Conservation (phyloP, 2,888 invertebrate genomes). For the Apamea monoglypha region DNA sequence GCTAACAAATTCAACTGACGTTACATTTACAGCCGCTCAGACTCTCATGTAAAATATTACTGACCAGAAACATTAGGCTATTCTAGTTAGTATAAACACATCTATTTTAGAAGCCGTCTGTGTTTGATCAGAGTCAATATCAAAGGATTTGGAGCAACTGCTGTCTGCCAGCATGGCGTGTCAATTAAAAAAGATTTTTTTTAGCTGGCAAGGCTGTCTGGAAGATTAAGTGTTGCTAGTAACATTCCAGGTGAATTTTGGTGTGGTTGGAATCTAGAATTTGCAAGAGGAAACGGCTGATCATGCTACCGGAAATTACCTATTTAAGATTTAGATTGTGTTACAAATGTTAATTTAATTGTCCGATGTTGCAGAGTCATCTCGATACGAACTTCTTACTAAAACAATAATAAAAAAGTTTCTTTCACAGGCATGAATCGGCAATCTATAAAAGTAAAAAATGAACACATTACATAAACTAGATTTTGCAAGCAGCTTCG, state of each 20-base stretch:
- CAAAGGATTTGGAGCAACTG: slow-evolving; percentile 66
- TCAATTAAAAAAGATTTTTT: slow-evolving; percentile 64
- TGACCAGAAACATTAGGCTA: slow-evolving; percentile 50
- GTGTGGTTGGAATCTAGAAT: neutral
- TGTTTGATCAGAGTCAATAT: slow-evolving; percentile 70
- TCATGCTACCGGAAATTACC: neutral
- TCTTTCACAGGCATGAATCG: slow-evolving; percentile 26
- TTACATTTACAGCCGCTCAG: slow-evolving; percentile 30
- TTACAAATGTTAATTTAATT: slow-evolving; percentile 28
- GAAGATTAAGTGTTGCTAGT: slow-evolving; percentile 45
- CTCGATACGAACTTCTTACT: neutral
- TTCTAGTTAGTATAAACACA: slow-evolving; percentile 69
- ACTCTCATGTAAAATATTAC: slow-evolving; percentile 58
- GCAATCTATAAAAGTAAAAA: slow-evolving; percentile 9
- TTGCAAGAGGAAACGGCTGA: neutral
- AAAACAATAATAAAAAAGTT: slow-evolving; percentile 28
- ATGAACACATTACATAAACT: neutral
- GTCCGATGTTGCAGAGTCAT: slow-evolving; percentile 30
- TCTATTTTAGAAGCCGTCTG: slow-evolving; percentile 76
- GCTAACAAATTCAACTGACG: slow-evolving; percentile 28
- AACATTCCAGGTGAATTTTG: slow-evolving; percentile 22
- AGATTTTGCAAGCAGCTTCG: neutral
- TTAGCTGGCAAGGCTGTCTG: slow-evolving; percentile 58
- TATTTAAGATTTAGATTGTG: neutral
- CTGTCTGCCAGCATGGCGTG: slow-evolving; percentile 48